Evolutionary conservation across 2,888 invertebrate genomes (phyloP), one percentile per base, ranked within the genome.

Genomic region (Fragum sueziense): DNA sequence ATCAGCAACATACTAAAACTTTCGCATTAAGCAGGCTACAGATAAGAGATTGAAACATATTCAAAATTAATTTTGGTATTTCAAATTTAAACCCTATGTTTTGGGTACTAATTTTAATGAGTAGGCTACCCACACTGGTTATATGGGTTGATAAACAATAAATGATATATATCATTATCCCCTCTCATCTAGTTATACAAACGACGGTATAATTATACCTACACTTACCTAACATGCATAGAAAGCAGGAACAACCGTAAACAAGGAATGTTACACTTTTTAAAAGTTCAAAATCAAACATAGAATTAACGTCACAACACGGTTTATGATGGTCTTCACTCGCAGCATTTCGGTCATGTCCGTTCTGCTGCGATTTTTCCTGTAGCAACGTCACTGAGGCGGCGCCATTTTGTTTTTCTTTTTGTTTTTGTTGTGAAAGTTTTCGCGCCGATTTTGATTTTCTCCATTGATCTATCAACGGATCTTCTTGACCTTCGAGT

Each of bases 271-370:
- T 96, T 0, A 97, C 97, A 47, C 97, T 97, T 90, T 95, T 95
- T 68, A 99, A 95, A 0, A 99, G 94, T 73, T 96, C 96, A 51
- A 97, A 94, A 92, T 99, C 98, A 91, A 98, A 94, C 76, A 81
- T 84, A 4, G 41, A 51, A 3, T 76, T 76, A 7, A 81, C 20
- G 51, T 80, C 77, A 74, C 78, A 76, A 22, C 82, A 76, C 22
- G 70, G 31, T 27, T 52, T 54, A 17, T 62, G 11, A 37, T 68
- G 47, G n/a, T 79, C 54, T 11, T 61, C 71, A 65, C 37, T 52
- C 6, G n/a, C 57, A 54, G 29, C 57, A 62, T 68, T 67, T 52
- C 52, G 54, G 22, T 14, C 70, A 37, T 22, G 37, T 25, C 65
- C 65, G 37, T 61, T 71, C n/a, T 41, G 37, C 29, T 71, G n/a